A percentile compares a stretch with the other conserved stretches of the same genome.
Evolutionary conservation across 2,888 invertebrate genomes (phyloP).

Genomic region (Orthosia incerta): DNA sequence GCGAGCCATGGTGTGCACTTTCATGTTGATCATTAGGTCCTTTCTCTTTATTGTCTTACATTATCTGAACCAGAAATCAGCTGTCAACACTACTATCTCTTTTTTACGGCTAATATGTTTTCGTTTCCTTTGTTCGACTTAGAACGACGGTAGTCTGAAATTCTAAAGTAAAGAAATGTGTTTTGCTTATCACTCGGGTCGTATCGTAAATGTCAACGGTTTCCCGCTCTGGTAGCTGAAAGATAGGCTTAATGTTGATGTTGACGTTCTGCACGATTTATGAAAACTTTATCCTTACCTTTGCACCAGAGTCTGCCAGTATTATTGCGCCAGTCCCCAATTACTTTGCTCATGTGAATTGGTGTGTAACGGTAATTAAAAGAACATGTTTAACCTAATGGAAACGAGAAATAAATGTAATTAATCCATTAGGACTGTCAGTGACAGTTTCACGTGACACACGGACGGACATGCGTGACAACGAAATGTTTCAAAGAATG

Average conservation of each 20-base stretch:
- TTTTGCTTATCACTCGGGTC: constrained; percentile 30
- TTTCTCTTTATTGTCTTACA: constrained; percentile 77
- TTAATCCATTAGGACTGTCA: constrained; percentile 50
- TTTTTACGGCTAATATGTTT: constrained; percentile 27
- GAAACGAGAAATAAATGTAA: constrained; percentile 45
- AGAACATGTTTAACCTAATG: constrained; percentile 42
- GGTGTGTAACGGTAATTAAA: constrained; percentile 29
- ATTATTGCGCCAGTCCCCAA: constrained; percentile 1
- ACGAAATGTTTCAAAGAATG: constrained; percentile 37
- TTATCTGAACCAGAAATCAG: constrained; percentile 61
- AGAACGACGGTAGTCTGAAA: constrained; percentile 18
- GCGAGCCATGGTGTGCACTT: constrained; percentile 73
- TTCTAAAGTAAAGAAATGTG: constrained; percentile 23
- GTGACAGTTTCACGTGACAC: constrained; percentile 48
- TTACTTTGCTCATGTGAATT: constrained; percentile 25
- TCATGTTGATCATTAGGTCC: constrained; percentile 73
- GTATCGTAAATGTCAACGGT: constrained; percentile 39
- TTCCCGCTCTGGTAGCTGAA: neutral
- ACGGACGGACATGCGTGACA: constrained; percentile 39
- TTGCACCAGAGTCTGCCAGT: neutral
- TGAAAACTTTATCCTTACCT: neutral
- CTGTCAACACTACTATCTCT: constrained; percentile 58
- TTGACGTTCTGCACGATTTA: neutral
- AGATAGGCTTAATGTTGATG: constrained; percentile 13
- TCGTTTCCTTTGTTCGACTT: constrained; percentile 27